Evolutionary conservation across 2,888 invertebrate genomes (phyloP), one percentile per base, ranked within the genome.

Genomic region (Drosophila nr. fundita): DNA sequence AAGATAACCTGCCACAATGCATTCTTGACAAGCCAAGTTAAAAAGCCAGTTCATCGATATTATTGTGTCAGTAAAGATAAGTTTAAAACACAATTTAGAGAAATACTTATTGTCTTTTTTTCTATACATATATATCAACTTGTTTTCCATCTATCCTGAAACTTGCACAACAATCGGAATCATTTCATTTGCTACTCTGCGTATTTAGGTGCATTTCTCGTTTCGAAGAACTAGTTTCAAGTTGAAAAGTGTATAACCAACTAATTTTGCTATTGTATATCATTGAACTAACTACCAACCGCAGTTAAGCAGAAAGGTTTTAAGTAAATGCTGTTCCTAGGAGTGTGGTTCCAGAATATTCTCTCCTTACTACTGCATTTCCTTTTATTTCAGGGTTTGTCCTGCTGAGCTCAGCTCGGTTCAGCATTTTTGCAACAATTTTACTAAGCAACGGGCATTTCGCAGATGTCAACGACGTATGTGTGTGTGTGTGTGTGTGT

Each of bases 361-460:
- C 11, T 11, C n/a, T 34, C 7, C 13, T 32, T 2, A n/a, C 10
- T 24, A 0, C 32, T 21, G 21, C 15, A 15, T 5, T 15, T 29
- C 24, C 49, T 29, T 45, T 71, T 48, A 8, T 55, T 6, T 29
- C 40, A 36, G 32, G 24, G 52, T 49, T 42, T 54, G 45, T 67
- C 42, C 48, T 59, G 48, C 42, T n/a, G 30, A 38, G 55, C 58
- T 49, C 36, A 38, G 55, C 58, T 49, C 32, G n/a, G 34, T 11
- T 15, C 68, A 49, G 66, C 55, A 68, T 69, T 80, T 72, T 64
- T 67, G 53, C 70, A 64, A 65, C 67, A 73, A 53, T 66, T 71
- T 69, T 59, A 80, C 80, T 80, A 68, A 78, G 69, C 74, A 79
- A 55, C 64, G 40, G 53, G 52, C 66, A 70, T 66, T 24, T 24